phyloP scores from a whole-genome alignment of 2,797 vertebrate genomes.

The Nasua narica region DNA sequence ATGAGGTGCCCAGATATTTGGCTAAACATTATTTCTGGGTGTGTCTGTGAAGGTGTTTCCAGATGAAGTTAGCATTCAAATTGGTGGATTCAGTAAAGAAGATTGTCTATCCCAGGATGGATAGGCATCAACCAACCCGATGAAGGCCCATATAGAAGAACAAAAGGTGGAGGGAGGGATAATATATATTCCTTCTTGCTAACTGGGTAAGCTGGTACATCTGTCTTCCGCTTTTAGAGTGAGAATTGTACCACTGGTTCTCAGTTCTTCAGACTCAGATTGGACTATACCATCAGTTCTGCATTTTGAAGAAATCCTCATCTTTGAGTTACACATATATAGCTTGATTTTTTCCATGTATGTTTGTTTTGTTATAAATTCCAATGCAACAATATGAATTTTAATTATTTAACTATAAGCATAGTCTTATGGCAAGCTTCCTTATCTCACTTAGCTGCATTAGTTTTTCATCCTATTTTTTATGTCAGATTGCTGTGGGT shows the following conservation, averaged over 20 bases:
- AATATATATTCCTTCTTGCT: not conserved
- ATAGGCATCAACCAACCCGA: not conserved
- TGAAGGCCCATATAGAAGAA: not conserved
- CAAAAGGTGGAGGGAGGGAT: not conserved
- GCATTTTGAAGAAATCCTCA: not conserved
- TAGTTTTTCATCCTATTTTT: not conserved
- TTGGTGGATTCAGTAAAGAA: not conserved
- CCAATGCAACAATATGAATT: not conserved
- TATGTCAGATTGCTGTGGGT: not conserved
- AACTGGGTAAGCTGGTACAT: not conserved
- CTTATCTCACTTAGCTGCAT: not conserved
- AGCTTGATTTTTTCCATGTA: not conserved
- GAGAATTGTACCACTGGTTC: not conserved
- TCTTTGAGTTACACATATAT: not conserved
- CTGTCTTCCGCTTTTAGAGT: not conserved
- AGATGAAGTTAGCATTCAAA: not conserved
- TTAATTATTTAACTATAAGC: not conserved
- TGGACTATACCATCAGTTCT: not conserved
- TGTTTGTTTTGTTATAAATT: not conserved
- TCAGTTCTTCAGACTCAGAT: not conserved
- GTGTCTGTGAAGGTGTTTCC: not conserved
- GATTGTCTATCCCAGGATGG: not conserved
- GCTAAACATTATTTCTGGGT: not conserved
- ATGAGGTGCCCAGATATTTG: not conserved
- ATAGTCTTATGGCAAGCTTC: not conserved